Conservation (phyloP, 2,888 invertebrate species). For the Lycia hirtaria region DNA sequence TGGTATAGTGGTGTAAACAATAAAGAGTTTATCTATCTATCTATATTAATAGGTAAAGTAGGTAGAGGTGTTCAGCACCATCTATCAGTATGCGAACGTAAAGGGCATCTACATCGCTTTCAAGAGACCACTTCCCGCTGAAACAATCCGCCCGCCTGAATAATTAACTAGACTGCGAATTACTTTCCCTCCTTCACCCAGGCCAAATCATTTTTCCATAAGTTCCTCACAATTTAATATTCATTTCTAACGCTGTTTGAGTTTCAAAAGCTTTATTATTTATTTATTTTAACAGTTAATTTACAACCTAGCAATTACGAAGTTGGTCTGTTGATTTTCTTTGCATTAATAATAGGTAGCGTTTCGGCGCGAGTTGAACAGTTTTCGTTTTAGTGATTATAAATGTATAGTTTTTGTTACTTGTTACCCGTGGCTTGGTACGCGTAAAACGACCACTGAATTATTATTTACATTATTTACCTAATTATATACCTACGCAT, state of each 20-base stretch:
- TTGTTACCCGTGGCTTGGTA: no score
- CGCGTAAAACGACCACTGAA: no score
- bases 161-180: conserved; percentile 51
- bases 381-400: background rate
- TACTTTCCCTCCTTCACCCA: conserved; percentile 47
- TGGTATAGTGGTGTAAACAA: no score
- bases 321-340: conserved; percentile 15
- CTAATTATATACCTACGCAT: no score
- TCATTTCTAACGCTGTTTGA: conserved; percentile 36
- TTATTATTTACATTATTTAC: no score
- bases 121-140: conserved; percentile 28
- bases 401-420: no score
- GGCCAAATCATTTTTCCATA: conserved; percentile 47
- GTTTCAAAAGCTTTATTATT: conserved; percentile 30
- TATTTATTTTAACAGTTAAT: conserved; percentile 27
- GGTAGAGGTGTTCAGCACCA: background rate
- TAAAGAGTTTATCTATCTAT: no score
- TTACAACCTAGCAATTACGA: conserved; percentile 21
- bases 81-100: conserved; percentile 11
- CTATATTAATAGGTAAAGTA: background rate
- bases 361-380: no score
- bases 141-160: conserved; percentile 51
- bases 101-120: conserved; percentile 24
- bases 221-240: conserved; percentile 34
- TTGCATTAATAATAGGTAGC: conserved; percentile 15